Percentiles rank a stretch among this genome's conserved stretches.
Conservation (phyloP, 2,113 vertebrate genomes). For the Myrmophylax atrothorax region DNA sequence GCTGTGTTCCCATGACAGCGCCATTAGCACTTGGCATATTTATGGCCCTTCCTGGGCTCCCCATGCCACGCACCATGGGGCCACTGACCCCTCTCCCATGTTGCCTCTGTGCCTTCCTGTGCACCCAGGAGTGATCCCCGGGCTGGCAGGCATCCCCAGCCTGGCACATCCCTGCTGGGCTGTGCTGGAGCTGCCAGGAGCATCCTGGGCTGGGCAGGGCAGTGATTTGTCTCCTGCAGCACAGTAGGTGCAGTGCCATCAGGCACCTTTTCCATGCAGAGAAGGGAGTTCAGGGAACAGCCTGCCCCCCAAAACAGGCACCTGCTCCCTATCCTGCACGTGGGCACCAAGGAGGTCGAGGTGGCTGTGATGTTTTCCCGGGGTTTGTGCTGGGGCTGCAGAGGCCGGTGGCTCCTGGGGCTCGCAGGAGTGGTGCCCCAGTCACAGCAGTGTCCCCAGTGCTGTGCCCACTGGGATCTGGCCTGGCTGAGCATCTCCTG, state of each 20-base stretch:
- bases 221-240: background rate
- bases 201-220: background rate
- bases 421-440: accelerated
- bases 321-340: background rate
- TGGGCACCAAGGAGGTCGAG: background rate
- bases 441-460: background rate
- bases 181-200: background rate
- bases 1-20: constrained; percentile 12
- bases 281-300: accelerated
- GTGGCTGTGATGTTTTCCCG: background rate
- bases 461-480: background rate
- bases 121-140: background rate
- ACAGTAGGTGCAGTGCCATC: background rate
- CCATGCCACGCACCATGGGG: accelerated
- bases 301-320: accelerated
- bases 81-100: background rate
- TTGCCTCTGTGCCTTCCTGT: no score
- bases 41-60: background rate
- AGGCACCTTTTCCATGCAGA: background rate
- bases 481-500: background rate
- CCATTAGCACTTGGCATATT: background rate
- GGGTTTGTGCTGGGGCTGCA: background rate
- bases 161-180: background rate
- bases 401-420: background rate
- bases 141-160: background rate